Evolutionary conservation across 1,140 invertebrate genomes (phyloP), one percentile per base, ranked within the genome.

Genomic region (Lordiphosa clarofinis): DNA sequence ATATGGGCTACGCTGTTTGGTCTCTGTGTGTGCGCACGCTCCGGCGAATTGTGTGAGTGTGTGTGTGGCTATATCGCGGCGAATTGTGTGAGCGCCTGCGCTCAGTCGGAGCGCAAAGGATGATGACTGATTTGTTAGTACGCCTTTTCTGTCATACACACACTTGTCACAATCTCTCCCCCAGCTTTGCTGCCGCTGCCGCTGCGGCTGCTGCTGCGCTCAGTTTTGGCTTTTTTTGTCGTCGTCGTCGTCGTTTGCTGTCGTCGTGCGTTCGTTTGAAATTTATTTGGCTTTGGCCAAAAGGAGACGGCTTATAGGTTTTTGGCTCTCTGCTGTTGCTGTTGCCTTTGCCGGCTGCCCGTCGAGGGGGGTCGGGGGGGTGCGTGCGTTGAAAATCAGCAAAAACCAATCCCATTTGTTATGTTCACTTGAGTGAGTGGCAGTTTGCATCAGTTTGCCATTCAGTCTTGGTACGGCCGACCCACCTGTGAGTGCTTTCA

Each of bases 351-450:
- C 13, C 10, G 9, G 19, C 19, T 19, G 19, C 19, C n/a, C n/a
- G n/a, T n/a, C 3, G 15, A 15, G 19, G 2, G 19, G 19, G 21
- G 4, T 24, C 2, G 39, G 55, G 21, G 8, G 9, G 5, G 54
- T 68, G 73, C 70, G 73, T 81, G 62, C 82, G 71, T 82, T 81
- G 76, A 70, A 87, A 87, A 88, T 88, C 87, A 88, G 86, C 86
- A 88, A 88, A 88, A 88, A 88, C 87, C 87, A 88, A 88, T 88
- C 87, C 87, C 87, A 88, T 88, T 88, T 88, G 87, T 88, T 88
- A 88, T 88, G 76, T 82, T 87, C 87, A 82, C 87, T 88, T 87
- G 86, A 88, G 86, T 87, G 86, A 86, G 86, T 88, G 86, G 86
- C 86, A 87, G 86, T 82, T 88, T 86, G 86, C 79, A 86, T 86